phyloP scores from a whole-genome alignment of 2,888 invertebrate genomes.

The Tachystola acroxantha region DNA sequence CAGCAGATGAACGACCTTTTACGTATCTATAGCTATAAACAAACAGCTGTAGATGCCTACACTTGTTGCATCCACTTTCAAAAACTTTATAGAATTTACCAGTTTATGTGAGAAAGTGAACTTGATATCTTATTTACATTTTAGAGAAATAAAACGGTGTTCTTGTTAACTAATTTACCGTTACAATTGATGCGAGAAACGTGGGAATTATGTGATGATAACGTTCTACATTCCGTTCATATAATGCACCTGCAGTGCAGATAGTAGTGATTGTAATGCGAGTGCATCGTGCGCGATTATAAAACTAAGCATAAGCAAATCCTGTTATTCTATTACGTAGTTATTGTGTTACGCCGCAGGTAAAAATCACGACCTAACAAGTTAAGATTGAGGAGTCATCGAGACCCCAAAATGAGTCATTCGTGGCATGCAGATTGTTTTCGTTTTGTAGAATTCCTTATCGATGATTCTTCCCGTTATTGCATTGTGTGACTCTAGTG shows the following conservation, averaged over 20 bases:
- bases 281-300: conserved; percentile 42
- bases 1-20: conserved; percentile 29
- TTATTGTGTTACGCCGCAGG: conserved; percentile 39
- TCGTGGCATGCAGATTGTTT: conserved; percentile 59
- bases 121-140: conserved; percentile 43
- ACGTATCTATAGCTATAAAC: conserved; percentile 31
- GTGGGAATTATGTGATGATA: conserved; percentile 53
- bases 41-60: conserved; percentile 49
- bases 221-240: conserved; percentile 48
- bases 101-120: conserved; percentile 63
- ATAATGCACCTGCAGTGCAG: conserved; percentile 67
- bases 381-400: conserved; percentile 38
- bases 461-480: conserved; percentile 49
- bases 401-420: conserved; percentile 68
- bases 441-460: conserved; percentile 60
- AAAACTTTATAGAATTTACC: conserved; percentile 48
- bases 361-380: conserved; percentile 44
- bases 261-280: conserved; percentile 34
- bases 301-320: conserved; percentile 43
- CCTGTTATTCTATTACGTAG: conserved; percentile 46
- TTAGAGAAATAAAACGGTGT: conserved; percentile 29
- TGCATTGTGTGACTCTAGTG: not conserved
- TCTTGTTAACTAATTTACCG: conserved; percentile 57
- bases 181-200: conserved; percentile 45
- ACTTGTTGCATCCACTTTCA: conserved; percentile 67